A percentile compares a stretch with the other conserved stretches of the same genome.
Evolutionary conservation across 2,113 vertebrate genomes (phyloP).

Genomic region (Myotis lucifugus): DNA sequence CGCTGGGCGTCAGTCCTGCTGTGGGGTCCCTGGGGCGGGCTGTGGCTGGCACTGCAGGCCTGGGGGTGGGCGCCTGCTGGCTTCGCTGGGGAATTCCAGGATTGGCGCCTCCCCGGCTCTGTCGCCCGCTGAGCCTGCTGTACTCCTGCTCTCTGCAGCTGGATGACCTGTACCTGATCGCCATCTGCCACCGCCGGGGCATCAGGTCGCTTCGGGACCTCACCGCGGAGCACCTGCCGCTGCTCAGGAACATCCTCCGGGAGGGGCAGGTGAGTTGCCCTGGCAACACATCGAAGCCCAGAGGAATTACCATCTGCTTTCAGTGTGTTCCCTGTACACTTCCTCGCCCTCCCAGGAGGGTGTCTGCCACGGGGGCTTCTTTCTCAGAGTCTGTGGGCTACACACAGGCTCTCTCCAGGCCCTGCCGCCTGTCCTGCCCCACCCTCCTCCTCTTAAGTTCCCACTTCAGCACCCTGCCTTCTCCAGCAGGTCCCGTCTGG

Average conservation of each 20-base stretch:
- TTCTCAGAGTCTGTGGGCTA: not conserved
- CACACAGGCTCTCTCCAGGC: not conserved
- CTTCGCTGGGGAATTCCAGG: not conserved
- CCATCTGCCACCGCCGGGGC: constrained; percentile 88
- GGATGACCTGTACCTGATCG: constrained; percentile 94
- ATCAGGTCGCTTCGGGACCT: constrained; percentile 93
- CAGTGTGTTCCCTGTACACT: not conserved
- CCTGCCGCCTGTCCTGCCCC: not conserved
- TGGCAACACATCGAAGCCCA: accelerated
- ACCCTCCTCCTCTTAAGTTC: not conserved
- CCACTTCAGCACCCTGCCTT: not conserved
- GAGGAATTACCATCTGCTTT: accelerated
- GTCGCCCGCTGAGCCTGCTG: not conserved
- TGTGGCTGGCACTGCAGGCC: not conserved
- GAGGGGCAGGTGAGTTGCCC: constrained; percentile 89
- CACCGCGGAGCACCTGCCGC: constrained; percentile 88
- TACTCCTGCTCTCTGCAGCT: constrained; percentile 81
- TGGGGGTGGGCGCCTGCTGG: not conserved
- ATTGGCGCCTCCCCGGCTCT: not conserved
- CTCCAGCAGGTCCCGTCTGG: not conserved
- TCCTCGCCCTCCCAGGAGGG: not conserved
- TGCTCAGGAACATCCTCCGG: constrained; percentile 90
- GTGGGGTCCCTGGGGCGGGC: not conserved
- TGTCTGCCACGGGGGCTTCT: not conserved
- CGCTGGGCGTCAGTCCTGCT: not conserved